Percentiles rank a stretch among this genome's conserved stretches.
Conservation (phyloP, 1,140 invertebrate genomes). For the Microplitis demolitor region DNA sequence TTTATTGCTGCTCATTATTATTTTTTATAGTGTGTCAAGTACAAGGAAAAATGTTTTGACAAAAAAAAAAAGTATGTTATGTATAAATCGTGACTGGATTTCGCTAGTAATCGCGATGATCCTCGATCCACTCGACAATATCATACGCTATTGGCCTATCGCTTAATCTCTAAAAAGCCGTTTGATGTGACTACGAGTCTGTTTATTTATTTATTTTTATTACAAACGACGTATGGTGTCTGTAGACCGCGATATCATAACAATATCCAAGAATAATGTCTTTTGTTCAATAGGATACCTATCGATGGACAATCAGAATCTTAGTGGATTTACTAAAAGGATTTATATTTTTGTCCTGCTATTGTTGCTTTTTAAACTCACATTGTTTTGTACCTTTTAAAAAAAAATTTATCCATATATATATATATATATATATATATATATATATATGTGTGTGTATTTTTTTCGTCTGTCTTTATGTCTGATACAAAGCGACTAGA, state of each 20-base stretch:
- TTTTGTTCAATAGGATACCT: neutral
- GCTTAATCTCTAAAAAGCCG: neutral
- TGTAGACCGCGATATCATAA: neutral
- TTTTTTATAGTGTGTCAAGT: too few relatives aligned
- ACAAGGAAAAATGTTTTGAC: too few relatives aligned
- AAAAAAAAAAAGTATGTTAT: neutral
- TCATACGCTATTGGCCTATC: neutral
- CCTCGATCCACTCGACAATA: neutral
- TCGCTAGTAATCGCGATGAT: slow-evolving; percentile 1
- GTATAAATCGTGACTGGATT: slow-evolving; percentile 17
- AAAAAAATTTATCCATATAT: neutral
- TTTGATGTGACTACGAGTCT: neutral
- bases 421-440: too few relatives aligned
- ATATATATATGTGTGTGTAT: too few relatives aligned
- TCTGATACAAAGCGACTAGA: too few relatives aligned
- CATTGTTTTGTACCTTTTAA: neutral
- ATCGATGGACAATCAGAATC: neutral
- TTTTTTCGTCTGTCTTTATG: too few relatives aligned
- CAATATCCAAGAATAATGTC: neutral
- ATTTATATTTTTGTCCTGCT: neutral
- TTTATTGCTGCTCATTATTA: too few relatives aligned
- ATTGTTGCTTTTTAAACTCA: neutral
- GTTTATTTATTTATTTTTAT: neutral
- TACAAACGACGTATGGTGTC: neutral
- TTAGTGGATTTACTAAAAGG: too few relatives aligned